Conservation (phyloP, 2,113 vertebrate genomes). For the Trinectes maculatus region DNA sequence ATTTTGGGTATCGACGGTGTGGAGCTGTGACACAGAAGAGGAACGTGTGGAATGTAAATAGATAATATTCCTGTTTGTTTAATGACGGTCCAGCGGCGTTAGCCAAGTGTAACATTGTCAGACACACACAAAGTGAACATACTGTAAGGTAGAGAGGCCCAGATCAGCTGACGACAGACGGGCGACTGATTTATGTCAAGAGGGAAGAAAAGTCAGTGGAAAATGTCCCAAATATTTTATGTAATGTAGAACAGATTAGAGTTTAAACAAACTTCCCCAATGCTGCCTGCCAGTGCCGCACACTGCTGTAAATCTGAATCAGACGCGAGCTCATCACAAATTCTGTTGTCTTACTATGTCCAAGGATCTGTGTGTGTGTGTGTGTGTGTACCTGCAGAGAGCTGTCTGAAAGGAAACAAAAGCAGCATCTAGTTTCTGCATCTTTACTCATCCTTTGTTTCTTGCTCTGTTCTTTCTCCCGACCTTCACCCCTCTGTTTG, state of each 20-base stretch:
- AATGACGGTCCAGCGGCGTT: too few species aligned
- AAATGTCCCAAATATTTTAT: not conserved
- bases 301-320: conserved; percentile 19
- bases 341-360: not conserved
- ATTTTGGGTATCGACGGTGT: too few species aligned
- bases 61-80: too few species aligned
- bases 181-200: not conserved
- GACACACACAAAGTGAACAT: too few species aligned
- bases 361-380: not conserved
- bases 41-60: too few species aligned
- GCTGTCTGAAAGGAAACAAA: conserved; percentile 14
- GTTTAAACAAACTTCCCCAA: conserved; percentile 4
- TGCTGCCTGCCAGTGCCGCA: not conserved
- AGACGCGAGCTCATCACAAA: too few species aligned
- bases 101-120: too few species aligned
- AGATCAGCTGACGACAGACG: too few species aligned
- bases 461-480: not conserved
- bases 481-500: not conserved
- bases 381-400: conserved; percentile 6
- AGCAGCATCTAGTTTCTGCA: not conserved
- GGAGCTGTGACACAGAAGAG: too few species aligned
- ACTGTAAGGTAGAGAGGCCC: too few species aligned
- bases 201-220: not conserved
- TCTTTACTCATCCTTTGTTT: not conserved
- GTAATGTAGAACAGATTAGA: conserved; percentile 10